phyloP scores from a whole-genome alignment of 2,888 invertebrate genomes.

The Sceliomorpha sp. region DNA sequence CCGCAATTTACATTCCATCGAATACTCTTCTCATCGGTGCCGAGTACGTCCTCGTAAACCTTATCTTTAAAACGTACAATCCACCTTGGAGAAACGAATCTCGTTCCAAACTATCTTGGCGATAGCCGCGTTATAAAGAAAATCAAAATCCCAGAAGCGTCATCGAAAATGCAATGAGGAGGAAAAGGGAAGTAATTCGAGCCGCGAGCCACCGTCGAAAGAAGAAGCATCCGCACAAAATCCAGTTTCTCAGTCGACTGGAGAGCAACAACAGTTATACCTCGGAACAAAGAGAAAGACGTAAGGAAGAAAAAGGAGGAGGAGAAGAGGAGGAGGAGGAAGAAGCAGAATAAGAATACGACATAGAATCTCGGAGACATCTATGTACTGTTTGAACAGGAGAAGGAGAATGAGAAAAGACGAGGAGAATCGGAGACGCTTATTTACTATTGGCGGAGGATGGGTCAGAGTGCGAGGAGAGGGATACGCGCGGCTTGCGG shows the following conservation, averaged over 20 bases:
- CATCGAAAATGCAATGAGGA: conserved; percentile 54
- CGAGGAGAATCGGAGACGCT: conserved; percentile 5
- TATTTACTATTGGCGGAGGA: conserved; percentile 31
- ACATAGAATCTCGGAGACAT: conserved; percentile 17
- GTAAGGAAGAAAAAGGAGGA: conserved; percentile 8
- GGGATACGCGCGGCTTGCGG: conserved; percentile 45
- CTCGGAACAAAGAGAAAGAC: conserved; percentile 12
- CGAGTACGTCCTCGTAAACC: conserved; percentile 13
- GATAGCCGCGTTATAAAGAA: conserved; percentile 30
- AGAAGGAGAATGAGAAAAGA: conserved; percentile 1
- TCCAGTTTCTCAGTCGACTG: conserved; percentile 36
- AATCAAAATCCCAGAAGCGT: conserved; percentile 44
- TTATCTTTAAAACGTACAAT: conserved; percentile 8
- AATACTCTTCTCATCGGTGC: conserved; percentile 2
- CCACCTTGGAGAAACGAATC: conserved; percentile 15
- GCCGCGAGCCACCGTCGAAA: conserved; percentile 14
- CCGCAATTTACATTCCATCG: neutral
- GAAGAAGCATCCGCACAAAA: conserved; percentile 20
- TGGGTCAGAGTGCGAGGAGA: conserved; percentile 35
- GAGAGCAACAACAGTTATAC: conserved; percentile 41
- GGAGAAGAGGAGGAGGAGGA: conserved; percentile 6
- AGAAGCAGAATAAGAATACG: conserved; percentile 15
- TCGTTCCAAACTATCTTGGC: conserved; percentile 18
- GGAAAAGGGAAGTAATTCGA: conserved; percentile 38
- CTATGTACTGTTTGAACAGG: conserved; percentile 7